Evolutionary conservation across 2,888 invertebrate species (phyloP), one percentile per base, ranked within the genome.

Genomic region (Netelia melanura): DNA sequence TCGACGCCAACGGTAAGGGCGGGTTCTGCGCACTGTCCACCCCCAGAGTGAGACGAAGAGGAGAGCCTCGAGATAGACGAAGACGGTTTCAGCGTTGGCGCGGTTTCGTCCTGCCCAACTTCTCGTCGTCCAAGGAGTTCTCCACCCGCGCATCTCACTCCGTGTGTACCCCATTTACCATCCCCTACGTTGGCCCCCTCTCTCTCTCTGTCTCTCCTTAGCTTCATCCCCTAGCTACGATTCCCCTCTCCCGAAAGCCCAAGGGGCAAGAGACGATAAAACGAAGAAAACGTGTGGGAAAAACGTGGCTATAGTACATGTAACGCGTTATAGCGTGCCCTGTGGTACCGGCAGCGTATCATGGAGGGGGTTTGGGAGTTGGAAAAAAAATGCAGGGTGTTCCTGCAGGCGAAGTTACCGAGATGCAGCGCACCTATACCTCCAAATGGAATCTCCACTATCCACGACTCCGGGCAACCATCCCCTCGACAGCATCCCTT

Each of bases 11-110:
- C 92, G 90, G 92, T 93, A 93, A 93, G 85, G 93, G 93, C 93
- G 93, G 93, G 92, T 91, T 89, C 92, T 93, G 92, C 92, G 91
- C 93, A 91, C 92, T 92, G 92, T 93, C 93, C 93, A 93, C 93
- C 92, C 93, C 91, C 88, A 87, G 86, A 77, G 44, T 54, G 70
- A 81, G 58, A 80, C 67, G 54, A 67, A 68, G 77, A 62, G 67
- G 52, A 56, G 21, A 44, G 44, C 17, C 25, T 44, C n/a, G 48
- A 64, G 77, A 5, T 14, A 62, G 11, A 23, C 14, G 58, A 77
- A 38, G 64, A 71, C 56, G 81, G 70, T 65, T 76, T 74, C 64
- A 52, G 72, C 76, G 87, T 87, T 89, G 84, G 87, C 78, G 86
- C 82, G 85, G 38, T 38, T 87, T 85, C 86, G 87, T 87, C 88